phyloP scores from a whole-genome alignment of 2,113 vertebrate species.

The Tachuris rubrigastra region DNA sequence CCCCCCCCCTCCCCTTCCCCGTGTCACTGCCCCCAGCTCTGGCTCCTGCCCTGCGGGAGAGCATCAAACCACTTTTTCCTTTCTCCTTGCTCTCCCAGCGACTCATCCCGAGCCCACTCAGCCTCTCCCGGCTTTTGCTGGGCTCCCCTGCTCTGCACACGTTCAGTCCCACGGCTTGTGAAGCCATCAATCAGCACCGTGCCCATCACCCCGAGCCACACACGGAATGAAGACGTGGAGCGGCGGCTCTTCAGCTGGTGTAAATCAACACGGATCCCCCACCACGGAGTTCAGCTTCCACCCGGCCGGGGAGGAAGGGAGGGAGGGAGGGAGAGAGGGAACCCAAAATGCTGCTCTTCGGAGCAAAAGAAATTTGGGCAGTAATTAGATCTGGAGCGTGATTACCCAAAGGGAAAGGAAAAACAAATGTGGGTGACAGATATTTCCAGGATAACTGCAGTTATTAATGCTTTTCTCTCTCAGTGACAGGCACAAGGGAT shows the following conservation, averaged over 20 bases:
- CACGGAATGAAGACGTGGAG: background rate
- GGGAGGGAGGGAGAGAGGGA: background rate
- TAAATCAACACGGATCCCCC: background rate
- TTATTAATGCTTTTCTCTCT: conserved; percentile 66
- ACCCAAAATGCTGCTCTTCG: background rate
- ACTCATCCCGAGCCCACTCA: background rate
- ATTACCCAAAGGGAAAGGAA: conserved; percentile 58
- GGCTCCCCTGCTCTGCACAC: background rate
- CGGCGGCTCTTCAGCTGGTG: background rate
- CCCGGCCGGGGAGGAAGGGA: background rate
- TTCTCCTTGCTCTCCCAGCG: background rate
- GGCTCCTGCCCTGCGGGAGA: background rate
- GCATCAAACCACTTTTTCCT: background rate
- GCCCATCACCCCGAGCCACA: background rate
- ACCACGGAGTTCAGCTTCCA: background rate
- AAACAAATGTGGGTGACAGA: conserved; percentile 69
- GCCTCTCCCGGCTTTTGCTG: background rate
- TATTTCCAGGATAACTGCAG: conserved; percentile 66
- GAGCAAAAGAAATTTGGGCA: conserved; percentile 58
- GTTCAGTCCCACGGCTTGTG: background rate
- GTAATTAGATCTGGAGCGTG: conserved; percentile 66
- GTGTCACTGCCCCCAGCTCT: accelerated
- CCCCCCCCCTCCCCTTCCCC: accelerated
- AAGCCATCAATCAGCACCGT: background rate
- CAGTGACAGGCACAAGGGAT: conserved; percentile 62